These are phyloP conservation scores for Psilanteris sp. DNA, from an alignment of 1,140 invertebrate species.

Conservation along the genomic window DNA sequence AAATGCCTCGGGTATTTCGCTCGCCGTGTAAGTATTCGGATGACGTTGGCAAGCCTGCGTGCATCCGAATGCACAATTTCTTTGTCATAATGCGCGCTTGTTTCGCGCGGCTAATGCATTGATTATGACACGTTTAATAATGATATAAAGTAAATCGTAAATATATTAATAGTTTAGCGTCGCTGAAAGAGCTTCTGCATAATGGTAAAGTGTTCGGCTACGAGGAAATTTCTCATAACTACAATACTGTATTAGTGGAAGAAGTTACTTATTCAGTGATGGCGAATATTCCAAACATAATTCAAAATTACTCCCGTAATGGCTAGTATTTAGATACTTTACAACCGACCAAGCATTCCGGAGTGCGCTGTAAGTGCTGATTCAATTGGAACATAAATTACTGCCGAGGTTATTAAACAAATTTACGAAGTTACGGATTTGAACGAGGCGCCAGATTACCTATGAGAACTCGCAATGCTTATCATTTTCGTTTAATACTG, in stretches of 20 bases:
- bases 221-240: slow-evolving; percentile 35
- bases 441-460: slow-evolving; percentile 25
- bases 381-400: slow-evolving; percentile 50
- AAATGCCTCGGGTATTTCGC: too few species aligned
- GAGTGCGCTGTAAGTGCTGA: slow-evolving; percentile 22
- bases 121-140: too few species aligned
- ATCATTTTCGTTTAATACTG: too few species aligned
- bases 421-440: slow-evolving; percentile 33
- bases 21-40: too few species aligned
- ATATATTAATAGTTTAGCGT: too few species aligned
- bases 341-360: slow-evolving; percentile 20
- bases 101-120: too few species aligned
- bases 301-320: slow-evolving; percentile 41
- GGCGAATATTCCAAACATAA: slow-evolving; percentile 42
- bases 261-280: slow-evolving; percentile 21
- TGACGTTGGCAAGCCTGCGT: too few species aligned
- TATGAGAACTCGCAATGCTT: neutral
- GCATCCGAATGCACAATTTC: too few species aligned
- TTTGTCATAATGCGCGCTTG: too few species aligned
- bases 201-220: slow-evolving; percentile 19
- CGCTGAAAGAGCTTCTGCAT: neutral
- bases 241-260: slow-evolving; percentile 25
- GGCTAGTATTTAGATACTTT: slow-evolving; percentile 41
- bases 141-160: too few species aligned
- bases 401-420: slow-evolving; percentile 35